Base-by-base conservation (phyloP, 1,140 invertebrate genomes). In the Cotesia typhae region DNA sequence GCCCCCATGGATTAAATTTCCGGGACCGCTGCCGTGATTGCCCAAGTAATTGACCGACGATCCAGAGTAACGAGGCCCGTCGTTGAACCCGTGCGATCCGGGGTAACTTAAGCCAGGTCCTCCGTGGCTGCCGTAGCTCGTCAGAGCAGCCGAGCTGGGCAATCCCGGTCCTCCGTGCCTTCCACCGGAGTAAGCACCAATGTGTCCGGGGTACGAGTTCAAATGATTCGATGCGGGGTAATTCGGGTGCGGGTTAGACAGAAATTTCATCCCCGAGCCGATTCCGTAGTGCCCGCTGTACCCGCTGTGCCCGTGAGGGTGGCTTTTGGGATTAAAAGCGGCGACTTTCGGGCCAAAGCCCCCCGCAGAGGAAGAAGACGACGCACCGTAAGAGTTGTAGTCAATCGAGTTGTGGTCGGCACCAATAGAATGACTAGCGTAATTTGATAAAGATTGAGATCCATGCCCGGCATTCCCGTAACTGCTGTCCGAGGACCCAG, bases 1-100 rank as follows among this genome's bases (percentile, higher is more conserved):
- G 17, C 10, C 38, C 10, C 66, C 12, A 12, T 55, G 72, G 4
- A 70, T 63, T n/a, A 73, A 75, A 60, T 66, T 75, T 59, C 61
- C 67, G 0, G 69, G 73, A 17, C 68, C 55, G 35, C 52, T 51
- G 12, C 55, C 67, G 63, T 74, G 73, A 51, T 51, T 35, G 61
- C 47, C 53, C 64, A 74, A 53, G 14, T 47, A 70, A 35, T 38
- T 67, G 14, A 74, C 55, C 2, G 68, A 61, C n/a, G 61, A 10
- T 12, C 35, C 61, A 6, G 63, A 67, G 2, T 61, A 6, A 53
- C 60, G 67, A 17, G n/a, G 60, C 0, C 4, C 47, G 1, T 17
- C 72, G 4, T 69, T 64, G 0, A 61, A 47, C 6, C 60, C 10
- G 36, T 61, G 36, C n/a, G 57, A n/a, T 38, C 41, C 41, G 2